Evolutionary conservation across 2,888 invertebrate genomes (phyloP).

Genomic region (Thera britannica): DNA sequence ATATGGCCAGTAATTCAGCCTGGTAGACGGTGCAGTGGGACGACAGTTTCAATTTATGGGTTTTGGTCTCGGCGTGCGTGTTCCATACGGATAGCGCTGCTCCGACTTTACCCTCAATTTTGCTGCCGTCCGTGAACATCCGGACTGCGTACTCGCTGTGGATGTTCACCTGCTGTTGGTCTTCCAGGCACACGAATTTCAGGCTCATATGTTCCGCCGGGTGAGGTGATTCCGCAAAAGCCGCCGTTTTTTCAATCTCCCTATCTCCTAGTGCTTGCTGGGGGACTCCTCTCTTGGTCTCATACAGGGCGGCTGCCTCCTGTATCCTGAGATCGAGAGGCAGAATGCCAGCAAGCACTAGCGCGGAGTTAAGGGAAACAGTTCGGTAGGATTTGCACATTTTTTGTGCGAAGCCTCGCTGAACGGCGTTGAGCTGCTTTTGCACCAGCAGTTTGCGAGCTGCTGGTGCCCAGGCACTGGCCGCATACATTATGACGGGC

Average conservation of each 20-base stretch:
- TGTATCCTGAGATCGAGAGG: slow-evolving; percentile 23
- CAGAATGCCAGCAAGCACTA: slow-evolving; percentile 14
- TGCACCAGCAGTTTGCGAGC: neutral
- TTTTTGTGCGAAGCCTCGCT: neutral
- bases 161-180: neutral
- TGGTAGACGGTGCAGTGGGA: slow-evolving; percentile 21
- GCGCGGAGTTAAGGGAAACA: neutral
- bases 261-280: slow-evolving; percentile 6
- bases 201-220: slow-evolving; percentile 9
- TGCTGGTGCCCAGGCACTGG: neutral
- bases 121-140: slow-evolving; percentile 25
- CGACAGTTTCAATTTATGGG: slow-evolving; percentile 12
- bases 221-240: slow-evolving; percentile 6
- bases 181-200: slow-evolving; percentile 14
- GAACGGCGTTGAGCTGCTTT: neutral
- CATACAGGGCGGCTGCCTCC: slow-evolving; percentile 2
- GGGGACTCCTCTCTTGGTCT: slow-evolving; percentile 7
- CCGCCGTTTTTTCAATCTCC: neutral
- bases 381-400: neutral
- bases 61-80: no score
- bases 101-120: no score
- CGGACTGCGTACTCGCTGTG: neutral
- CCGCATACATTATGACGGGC: neutral
- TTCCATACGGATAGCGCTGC: no score
- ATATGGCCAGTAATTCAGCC: slow-evolving; percentile 14